A percentile compares a stretch with the other conserved stretches of the same genome.
Conservation (phyloP, 2,113 vertebrate genomes). For the Ptyas mucosa region DNA sequence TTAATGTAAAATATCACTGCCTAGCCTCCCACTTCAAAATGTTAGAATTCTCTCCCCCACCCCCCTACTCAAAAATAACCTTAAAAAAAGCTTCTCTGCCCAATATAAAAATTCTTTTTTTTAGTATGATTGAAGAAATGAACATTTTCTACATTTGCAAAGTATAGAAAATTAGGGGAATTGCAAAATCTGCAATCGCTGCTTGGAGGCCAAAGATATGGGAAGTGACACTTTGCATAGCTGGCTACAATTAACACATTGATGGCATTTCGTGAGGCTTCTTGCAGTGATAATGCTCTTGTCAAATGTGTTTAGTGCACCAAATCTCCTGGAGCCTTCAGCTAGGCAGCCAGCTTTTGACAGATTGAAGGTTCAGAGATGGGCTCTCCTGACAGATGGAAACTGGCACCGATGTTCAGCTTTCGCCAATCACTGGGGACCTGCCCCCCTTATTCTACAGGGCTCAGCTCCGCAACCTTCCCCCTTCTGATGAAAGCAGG, state of each 20-base stretch:
- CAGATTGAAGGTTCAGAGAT: constrained; percentile 99
- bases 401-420: constrained; percentile 99
- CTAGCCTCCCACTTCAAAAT: neutral
- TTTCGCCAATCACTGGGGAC: constrained; percentile 99
- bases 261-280: constrained; percentile 94
- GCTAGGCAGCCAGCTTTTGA: constrained; percentile 98
- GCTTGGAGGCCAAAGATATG: constrained; percentile 93
- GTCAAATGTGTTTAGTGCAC: constrained; percentile 99
- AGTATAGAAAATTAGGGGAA: constrained; percentile 79
- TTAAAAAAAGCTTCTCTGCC: neutral
- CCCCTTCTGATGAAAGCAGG: constrained; percentile 95
- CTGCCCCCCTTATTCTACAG: constrained; percentile 99
- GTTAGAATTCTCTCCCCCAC: neutral
- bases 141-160: constrained; percentile 82
- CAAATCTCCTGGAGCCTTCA: constrained; percentile 99
- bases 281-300: constrained; percentile 99
- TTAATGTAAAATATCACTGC: constrained; percentile 32
- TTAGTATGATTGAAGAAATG: constrained; percentile 25
- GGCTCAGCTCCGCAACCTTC: constrained; percentile 95
- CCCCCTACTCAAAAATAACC: neutral
- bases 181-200: constrained; percentile 75
- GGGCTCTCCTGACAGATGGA: constrained; percentile 99
- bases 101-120: neutral
- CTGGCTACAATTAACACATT: constrained; percentile 99
- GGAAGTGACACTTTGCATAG: constrained; percentile 99